Percentiles rank a stretch among this genome's conserved stretches.
These are phyloP conservation scores for Semicossyphus pulcher DNA, from an alignment of 2,113 vertebrate genomes.

Conservation along the genomic window DNA sequence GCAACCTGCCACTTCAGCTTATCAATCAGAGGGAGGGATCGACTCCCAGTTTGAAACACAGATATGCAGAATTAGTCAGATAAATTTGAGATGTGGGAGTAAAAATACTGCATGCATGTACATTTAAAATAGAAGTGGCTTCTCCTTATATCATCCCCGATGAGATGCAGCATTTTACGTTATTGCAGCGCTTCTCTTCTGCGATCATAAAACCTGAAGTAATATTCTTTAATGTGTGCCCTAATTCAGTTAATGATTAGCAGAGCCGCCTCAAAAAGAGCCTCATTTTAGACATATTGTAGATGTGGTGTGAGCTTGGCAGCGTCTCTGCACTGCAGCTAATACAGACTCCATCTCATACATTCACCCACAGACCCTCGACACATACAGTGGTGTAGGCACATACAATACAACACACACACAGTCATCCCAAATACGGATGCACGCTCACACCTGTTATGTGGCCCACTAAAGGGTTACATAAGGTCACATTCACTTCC, in stretches of 20 bases:
- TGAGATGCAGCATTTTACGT: conserved; percentile 14
- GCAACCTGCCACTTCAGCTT: conserved; percentile 48
- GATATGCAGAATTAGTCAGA: conserved; percentile 31
- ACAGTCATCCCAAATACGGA: conserved; percentile 15
- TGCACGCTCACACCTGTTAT: conserved; percentile 1
- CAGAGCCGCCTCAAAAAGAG: conserved; percentile 7
- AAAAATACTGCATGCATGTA: background rate
- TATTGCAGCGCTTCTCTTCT: background rate
- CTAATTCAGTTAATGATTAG: conserved; percentile 51
- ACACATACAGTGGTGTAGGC: conserved; percentile 42
- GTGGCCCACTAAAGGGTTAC: conserved; percentile 38
- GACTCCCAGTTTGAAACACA: conserved; percentile 27
- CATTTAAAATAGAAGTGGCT: background rate
- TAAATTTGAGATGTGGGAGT: background rate
- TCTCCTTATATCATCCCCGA: conserved; percentile 5
- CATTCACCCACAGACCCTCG: conserved; percentile 34
- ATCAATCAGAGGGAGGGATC: conserved; percentile 52
- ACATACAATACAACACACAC: conserved; percentile 7
- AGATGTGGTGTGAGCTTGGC: conserved; percentile 22
- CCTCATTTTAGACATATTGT: conserved; percentile 19
- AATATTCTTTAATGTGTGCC: conserved; percentile 36
- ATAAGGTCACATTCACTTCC: conserved; percentile 41
- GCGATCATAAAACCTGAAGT: conserved; percentile 28
- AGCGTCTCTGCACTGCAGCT: conserved; percentile 67
- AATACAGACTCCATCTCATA: conserved; percentile 51